Evolutionary conservation across 2,888 invertebrate genomes (phyloP).

Genomic region (Drosophila aldrichi): DNA sequence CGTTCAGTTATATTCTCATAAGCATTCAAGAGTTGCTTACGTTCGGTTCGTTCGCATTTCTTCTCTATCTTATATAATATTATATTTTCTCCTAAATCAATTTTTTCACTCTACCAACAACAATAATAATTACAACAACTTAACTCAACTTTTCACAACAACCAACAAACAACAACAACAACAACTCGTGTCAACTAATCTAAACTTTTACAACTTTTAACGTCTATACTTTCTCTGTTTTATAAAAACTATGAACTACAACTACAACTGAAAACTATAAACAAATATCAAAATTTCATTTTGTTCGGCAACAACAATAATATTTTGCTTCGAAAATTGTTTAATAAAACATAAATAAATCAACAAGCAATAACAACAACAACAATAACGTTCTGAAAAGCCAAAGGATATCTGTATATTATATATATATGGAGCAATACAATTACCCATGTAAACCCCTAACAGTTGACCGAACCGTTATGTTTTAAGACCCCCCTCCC

Average conservation of each 20-base stretch:
- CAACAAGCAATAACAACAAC: slow-evolving; percentile 25
- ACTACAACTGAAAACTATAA: slow-evolving; percentile 30
- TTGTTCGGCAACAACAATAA: slow-evolving; percentile 35
- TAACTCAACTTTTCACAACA: slow-evolving; percentile 74
- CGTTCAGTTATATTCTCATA: slow-evolving; percentile 83
- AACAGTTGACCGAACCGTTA: slow-evolving; percentile 61
- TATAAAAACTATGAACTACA: slow-evolving; percentile 53
- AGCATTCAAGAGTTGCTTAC: slow-evolving; percentile 86
- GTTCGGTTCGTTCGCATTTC: slow-evolving; percentile 86
- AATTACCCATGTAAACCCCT: slow-evolving; percentile 49
- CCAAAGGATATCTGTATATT: slow-evolving; percentile 37
- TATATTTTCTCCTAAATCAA: slow-evolving; percentile 83
- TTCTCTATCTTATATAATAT: slow-evolving; percentile 86
- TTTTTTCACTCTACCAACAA: slow-evolving; percentile 82
- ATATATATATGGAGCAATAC: slow-evolving; percentile 52
- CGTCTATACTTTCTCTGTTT: slow-evolving; percentile 73
- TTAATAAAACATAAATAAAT: slow-evolving; percentile 24
- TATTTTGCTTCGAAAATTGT: slow-evolving; percentile 45
- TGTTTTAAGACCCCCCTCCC: slow-evolving; percentile 61
- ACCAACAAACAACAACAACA: slow-evolving; percentile 71
- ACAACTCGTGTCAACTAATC: slow-evolving; percentile 77
- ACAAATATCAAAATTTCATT: slow-evolving; percentile 39
- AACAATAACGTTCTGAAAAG: slow-evolving; percentile 31
- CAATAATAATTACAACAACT: slow-evolving; percentile 69
- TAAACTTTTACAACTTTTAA: slow-evolving; percentile 75